Evolutionary conservation across 2,113 vertebrate genomes (phyloP).

Genomic region (Calonectris borealis): DNA sequence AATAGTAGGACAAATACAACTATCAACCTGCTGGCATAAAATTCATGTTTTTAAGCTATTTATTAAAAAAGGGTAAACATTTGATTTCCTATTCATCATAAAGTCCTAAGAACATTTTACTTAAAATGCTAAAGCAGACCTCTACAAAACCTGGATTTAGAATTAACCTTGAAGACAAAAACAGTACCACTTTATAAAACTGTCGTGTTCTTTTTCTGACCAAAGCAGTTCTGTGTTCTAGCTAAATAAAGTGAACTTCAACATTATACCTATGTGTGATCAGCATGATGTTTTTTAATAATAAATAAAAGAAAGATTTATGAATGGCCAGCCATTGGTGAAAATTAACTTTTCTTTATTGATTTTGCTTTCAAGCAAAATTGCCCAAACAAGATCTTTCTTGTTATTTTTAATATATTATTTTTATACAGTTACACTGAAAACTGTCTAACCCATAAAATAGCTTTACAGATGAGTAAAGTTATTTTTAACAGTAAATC

Average conservation of each 20-base stretch:
- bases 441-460: background rate
- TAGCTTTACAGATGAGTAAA: background rate
- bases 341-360: slow-evolving; percentile 30
- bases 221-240: background rate
- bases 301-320: slow-evolving; percentile 11
- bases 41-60: background rate
- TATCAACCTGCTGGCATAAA: background rate
- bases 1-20: background rate
- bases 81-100: background rate
- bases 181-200: background rate
- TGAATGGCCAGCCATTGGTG: background rate
- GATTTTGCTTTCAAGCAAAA: slow-evolving; percentile 31
- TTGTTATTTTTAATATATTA: background rate
- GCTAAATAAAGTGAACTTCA: background rate
- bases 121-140: background rate
- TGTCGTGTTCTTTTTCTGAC: background rate
- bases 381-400: background rate
- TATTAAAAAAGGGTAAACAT: background rate
- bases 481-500: background rate
- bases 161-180: background rate
- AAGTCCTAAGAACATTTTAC: background rate
- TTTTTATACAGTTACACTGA: background rate
- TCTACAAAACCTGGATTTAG: background rate
- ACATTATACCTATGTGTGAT: background rate
- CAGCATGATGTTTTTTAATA: background rate